phyloP scores from a whole-genome alignment of 2,797 vertebrate genomes.

The Delichon dasypus region DNA sequence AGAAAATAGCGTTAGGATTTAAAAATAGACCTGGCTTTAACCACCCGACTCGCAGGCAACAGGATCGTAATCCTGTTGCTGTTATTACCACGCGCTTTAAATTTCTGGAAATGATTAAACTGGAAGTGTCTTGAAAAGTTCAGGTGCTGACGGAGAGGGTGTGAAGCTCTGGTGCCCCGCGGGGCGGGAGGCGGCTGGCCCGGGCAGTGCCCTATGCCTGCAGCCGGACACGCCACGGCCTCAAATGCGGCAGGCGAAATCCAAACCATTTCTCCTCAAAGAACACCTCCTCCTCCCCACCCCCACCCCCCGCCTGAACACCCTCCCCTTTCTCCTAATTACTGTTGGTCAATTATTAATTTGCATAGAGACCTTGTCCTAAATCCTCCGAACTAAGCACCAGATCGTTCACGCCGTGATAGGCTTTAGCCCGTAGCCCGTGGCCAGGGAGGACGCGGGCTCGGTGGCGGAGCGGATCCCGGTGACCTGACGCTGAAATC shows the following conservation, averaged over 20 bases:
- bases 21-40: neutral
- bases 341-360: constrained; percentile 61
- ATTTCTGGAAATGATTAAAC: neutral
- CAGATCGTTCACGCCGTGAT: constrained; percentile 51
- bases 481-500: neutral
- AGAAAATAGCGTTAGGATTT: neutral
- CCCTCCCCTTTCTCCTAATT: constrained; percentile 42
- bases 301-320: neutral
- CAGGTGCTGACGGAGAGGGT: neutral
- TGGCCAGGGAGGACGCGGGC: neutral
- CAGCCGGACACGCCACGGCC: neutral
- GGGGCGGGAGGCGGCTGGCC: neutral
- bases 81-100: neutral
- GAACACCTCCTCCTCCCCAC: neutral
- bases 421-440: constrained; percentile 45
- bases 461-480: neutral
- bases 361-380: constrained; percentile 52
- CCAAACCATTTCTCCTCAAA: neutral
- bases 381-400: constrained; percentile 9
- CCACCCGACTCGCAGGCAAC: neutral
- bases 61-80: neutral
- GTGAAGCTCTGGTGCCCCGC: neutral
- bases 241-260: neutral
- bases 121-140: neutral
- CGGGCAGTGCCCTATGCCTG: neutral